These are phyloP conservation scores for Muscina levida DNA, from an alignment of 2,888 invertebrate genomes.

Conservation along the genomic window DNA sequence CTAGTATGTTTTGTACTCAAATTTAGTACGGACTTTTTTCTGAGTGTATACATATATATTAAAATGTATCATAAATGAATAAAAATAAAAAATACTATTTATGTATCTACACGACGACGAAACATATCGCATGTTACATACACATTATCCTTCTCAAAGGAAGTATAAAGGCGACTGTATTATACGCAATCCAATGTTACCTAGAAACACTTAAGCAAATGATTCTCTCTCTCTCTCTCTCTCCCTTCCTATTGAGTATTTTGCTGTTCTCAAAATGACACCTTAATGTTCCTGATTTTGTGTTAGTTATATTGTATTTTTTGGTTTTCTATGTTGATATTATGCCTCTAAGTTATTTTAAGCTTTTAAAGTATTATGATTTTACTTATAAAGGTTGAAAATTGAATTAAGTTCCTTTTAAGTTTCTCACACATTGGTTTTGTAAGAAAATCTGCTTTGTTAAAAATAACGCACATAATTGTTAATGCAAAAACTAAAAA, in stretches of 20 bases:
- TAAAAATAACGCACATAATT: conserved; percentile 58
- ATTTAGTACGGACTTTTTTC: no score
- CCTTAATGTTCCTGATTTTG: conserved; percentile 39
- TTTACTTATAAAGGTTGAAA: no score
- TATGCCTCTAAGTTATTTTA: conserved; percentile 18
- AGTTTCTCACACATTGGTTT: background rate
- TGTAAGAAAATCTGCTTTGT: conserved; percentile 23
- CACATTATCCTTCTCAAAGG: background rate
- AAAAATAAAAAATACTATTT: no score
- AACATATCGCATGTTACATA: conserved; percentile 40
- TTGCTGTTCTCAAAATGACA: no score
- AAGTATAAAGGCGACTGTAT: background rate
- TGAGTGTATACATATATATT: no score
- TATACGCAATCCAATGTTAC: background rate
- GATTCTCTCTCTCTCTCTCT: no score
- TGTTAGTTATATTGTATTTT: conserved; percentile 41
- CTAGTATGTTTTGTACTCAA: no score
- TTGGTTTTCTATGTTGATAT: conserved; percentile 16
- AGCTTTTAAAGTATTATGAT: conserved; percentile 1
- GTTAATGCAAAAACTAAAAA: background rate
- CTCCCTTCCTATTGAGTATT: no score
- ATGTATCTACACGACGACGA: conserved; percentile 9
- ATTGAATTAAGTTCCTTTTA: conserved; percentile 38
- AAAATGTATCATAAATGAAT: no score
- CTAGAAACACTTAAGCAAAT: background rate